These are phyloP conservation scores for Apostichopus japonicus DNA, from an alignment of 35 echinoderm and acorn worm genomes.

Conservation along the genomic window DNA sequence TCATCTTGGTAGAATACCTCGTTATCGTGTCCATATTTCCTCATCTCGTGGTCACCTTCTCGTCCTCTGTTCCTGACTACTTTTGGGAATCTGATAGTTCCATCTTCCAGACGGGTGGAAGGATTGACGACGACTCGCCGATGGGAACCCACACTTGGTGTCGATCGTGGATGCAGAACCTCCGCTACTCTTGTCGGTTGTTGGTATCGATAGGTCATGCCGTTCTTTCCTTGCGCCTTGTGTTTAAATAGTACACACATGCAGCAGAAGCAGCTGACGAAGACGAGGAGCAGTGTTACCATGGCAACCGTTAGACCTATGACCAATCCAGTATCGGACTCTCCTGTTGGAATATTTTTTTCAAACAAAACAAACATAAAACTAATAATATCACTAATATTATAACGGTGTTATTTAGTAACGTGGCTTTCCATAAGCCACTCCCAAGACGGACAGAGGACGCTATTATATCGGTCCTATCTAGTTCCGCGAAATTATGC, in stretches of 20 bases:
- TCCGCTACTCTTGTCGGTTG: background rate
- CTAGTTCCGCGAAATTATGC: no score
- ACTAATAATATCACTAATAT: no score
- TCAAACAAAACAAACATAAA: background rate
- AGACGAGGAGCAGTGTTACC: background rate
- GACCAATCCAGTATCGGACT: background rate
- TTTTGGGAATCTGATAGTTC: background rate
- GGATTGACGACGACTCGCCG: background rate
- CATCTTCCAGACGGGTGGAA: background rate
- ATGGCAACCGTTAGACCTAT: background rate
- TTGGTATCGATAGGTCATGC: slow-evolving; percentile 9
- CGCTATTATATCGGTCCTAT: no score
- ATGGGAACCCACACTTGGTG: background rate
- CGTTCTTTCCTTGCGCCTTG: background rate
- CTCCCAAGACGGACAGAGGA: no score
- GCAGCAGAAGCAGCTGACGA: slow-evolving; percentile 37
- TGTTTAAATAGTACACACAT: background rate
- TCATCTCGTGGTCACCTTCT: background rate
- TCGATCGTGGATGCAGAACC: background rate
- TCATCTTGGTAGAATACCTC: background rate
- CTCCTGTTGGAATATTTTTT: background rate
- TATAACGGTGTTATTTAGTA: no score
- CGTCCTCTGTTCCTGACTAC: slow-evolving; percentile 21
- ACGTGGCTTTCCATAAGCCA: no score
- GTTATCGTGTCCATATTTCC: background rate